A percentile compares a stretch with the other conserved stretches of the same genome.
phyloP scores from a whole-genome alignment of 2,113 vertebrate genomes.

The Salvator merianae region DNA sequence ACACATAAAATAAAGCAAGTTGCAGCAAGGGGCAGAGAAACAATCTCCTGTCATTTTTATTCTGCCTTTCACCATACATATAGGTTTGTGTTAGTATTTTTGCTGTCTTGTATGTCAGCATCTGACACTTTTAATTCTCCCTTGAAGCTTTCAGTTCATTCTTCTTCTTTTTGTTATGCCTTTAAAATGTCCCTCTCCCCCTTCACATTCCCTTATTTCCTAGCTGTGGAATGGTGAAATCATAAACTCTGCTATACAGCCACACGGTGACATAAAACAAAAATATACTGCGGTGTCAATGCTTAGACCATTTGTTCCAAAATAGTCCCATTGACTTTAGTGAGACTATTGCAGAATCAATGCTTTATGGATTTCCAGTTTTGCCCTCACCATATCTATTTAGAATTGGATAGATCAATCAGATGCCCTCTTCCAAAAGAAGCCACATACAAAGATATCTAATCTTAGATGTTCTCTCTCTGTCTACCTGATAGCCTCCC shows the following conservation, averaged over 20 bases:
- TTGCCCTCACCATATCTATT: neutral
- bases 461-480: too few species aligned
- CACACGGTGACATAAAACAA: slow-evolving; percentile 27
- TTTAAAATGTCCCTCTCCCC: slow-evolving; percentile 1
- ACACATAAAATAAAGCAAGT: neutral
- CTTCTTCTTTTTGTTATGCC: neutral
- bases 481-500: too few species aligned
- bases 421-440: neutral
- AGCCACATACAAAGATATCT: neutral
- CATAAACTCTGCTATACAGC: slow-evolving; percentile 42
- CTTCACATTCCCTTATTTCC: neutral
- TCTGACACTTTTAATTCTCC: slow-evolving; percentile 20
- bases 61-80: neutral
- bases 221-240: slow-evolving; percentile 48
- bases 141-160: slow-evolving; percentile 17
- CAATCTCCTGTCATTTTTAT: slow-evolving; percentile 10
- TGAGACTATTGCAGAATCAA: neutral
- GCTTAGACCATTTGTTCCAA: neutral
- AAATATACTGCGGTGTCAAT: slow-evolving; percentile 37
- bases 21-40: fast-evolving
- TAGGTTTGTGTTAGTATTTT: neutral
- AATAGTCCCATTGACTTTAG: neutral
- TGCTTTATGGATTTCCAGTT: neutral
- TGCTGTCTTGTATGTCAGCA: neutral
- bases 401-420: neutral